phyloP scores from a whole-genome alignment of 2,797 vertebrate genomes.

The Myotis daubentonii region DNA sequence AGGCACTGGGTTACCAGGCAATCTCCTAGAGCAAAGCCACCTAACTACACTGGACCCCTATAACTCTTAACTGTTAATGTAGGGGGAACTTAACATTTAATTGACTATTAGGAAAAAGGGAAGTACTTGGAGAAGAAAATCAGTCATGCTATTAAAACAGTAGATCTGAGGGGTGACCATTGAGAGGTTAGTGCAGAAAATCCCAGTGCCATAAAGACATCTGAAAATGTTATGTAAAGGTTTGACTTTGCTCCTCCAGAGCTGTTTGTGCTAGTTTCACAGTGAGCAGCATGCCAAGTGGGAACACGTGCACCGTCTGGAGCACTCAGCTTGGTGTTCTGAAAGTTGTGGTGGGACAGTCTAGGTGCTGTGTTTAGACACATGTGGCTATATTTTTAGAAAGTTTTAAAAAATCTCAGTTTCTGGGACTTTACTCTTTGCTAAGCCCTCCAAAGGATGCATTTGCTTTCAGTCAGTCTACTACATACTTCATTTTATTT shows the following conservation, averaged over 20 bases:
- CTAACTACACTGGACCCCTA: no score
- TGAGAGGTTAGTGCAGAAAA: background rate
- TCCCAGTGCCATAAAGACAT: background rate
- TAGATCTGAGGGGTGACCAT: background rate
- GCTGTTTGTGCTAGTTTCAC: background rate
- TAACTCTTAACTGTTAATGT: background rate
- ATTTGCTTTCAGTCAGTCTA: background rate
- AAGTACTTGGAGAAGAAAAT: background rate
- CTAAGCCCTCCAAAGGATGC: background rate
- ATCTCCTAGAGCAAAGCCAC: background rate
- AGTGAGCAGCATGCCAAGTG: background rate
- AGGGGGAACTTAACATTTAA: background rate
- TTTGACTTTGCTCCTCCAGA: background rate
- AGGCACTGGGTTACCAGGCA: background rate
- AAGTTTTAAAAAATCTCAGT: conserved; percentile 56
- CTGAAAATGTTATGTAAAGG: conserved; percentile 13
- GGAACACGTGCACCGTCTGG: conserved; percentile 10
- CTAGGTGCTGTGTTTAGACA: conserved; percentile 3
- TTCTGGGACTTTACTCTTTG: conserved; percentile 37
- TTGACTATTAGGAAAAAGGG: background rate
- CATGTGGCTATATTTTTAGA: conserved; percentile 63
- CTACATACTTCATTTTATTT: background rate
- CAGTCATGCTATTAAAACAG: background rate
- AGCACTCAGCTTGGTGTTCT: background rate
- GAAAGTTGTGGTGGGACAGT: background rate